Percentiles rank a stretch among this genome's conserved stretches.
Evolutionary conservation across 2,113 vertebrate genomes (phyloP).

Genomic region (Hypanus sabinus): DNA sequence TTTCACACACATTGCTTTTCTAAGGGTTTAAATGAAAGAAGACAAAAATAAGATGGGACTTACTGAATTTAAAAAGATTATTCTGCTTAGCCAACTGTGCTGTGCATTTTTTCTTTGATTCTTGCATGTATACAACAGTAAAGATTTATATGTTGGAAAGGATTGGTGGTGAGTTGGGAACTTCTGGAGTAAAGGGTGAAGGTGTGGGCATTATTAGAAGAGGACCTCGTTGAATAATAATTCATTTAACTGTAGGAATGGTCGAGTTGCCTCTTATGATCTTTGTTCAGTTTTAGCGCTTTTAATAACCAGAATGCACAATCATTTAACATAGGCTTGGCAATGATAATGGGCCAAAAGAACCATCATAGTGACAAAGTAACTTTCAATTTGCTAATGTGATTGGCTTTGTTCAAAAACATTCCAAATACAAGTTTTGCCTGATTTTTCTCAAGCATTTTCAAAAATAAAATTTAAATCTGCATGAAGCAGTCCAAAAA

Average conservation of each 20-base stretch:
- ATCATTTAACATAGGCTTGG: background rate
- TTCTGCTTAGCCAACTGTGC: background rate
- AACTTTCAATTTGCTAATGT: background rate
- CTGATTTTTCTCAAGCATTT: background rate
- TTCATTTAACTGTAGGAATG: background rate
- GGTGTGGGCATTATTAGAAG: background rate
- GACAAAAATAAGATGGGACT: background rate
- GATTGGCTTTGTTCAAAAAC: conserved; percentile 4
- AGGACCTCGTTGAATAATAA: background rate
- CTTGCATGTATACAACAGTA: background rate
- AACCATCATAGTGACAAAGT: background rate
- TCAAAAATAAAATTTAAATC: background rate
- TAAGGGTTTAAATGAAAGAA: background rate
- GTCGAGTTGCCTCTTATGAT: background rate
- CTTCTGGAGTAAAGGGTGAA: background rate
- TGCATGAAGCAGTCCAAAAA: no score
- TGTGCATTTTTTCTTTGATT: background rate
- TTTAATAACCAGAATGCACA: no score
- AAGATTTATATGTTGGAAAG: background rate
- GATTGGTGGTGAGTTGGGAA: background rate
- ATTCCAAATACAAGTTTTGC: background rate
- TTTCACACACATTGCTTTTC: background rate
- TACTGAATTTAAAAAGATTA: background rate
- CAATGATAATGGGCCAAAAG: background rate
- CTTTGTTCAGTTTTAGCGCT: background rate